Evolutionary conservation across 2,888 invertebrate species (phyloP), one percentile per base, ranked within the genome.

Genomic region (Agonopterix subpropinquella): DNA sequence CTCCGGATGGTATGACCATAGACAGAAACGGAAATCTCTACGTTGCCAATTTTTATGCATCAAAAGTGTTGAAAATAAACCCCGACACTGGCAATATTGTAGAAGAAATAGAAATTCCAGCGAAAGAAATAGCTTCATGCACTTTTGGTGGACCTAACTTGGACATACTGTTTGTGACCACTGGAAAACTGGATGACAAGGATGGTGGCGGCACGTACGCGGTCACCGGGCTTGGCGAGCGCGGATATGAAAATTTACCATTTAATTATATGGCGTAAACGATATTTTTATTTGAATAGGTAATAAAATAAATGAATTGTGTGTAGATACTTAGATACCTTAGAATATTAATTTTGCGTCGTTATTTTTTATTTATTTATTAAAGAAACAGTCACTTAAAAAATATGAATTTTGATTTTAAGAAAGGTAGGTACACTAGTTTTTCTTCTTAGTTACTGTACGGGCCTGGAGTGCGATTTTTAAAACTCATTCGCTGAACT

Each of bases 11-110:
- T 4, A 92, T 93, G 90, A 92, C 94, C 42, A 93, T 94, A 46
- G 95, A 95, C 72, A 85, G 89, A 0, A 91, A 93, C 51, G 95
- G 92, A 1, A 93, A 93, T 65, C 77, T 95, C 2, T 95, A 95
- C 92, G 90, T 95, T 3, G 94, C 94, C 1, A 90, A 92, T 41
- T 95, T 92, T 70, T 83, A 88, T 47, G 93, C 91, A 1, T 88
- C 90, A 8, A 89, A 91, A 65, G 85, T 90, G 11, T 54, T 90
- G 37, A 77, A 91, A 60, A 69, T 92, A 35, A 83, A 92, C 65
- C 91, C 92, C 0, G 73, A 65, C n/a, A 80, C 76, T 7, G 89
- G 91, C 4, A 83, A 90, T 47, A 66, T 93, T 1, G 70, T 94
- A 1, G 77, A 88, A 45, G 89, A 88, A 53, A 79, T 95, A 7